phyloP scores from a whole-genome alignment of 2,113 vertebrate species.

The Tachysurus fulvidraco region DNA sequence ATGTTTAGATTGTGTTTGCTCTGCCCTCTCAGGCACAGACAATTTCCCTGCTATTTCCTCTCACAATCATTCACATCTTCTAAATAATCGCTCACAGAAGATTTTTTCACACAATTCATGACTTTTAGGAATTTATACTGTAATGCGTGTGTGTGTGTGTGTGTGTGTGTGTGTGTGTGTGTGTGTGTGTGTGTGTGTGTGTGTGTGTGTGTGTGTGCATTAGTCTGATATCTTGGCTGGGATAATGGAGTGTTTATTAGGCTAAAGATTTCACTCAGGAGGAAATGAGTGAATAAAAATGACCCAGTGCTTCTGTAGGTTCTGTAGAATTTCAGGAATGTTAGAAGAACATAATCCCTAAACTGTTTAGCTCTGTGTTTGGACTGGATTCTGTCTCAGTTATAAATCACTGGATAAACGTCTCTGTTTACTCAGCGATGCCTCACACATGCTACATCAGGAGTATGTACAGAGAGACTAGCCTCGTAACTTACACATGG shows the following conservation, averaged over 20 bases:
- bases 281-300: background rate
- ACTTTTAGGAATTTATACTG: background rate
- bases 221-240: background rate
- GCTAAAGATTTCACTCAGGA: background rate
- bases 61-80: background rate
- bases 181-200: background rate
- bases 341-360: background rate
- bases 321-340: background rate
- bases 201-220: background rate
- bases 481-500: too few species aligned
- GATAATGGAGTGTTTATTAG: background rate
- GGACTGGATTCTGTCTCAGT: background rate
- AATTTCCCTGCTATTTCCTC: conserved; percentile 49
- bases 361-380: background rate
- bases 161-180: too few species aligned
- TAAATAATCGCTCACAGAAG: background rate
- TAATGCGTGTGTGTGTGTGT: background rate
- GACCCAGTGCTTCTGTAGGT: background rate
- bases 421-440: background rate
- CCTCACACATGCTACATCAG: background rate
- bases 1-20: background rate
- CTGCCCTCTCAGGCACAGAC: background rate
- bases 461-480: background rate
- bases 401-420: background rate
- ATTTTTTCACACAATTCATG: background rate